Percentiles rank a stretch among this genome's conserved stretches.
Evolutionary conservation across 2,888 invertebrate genomes (phyloP).

Genomic region (Diloba caeruleocephala): DNA sequence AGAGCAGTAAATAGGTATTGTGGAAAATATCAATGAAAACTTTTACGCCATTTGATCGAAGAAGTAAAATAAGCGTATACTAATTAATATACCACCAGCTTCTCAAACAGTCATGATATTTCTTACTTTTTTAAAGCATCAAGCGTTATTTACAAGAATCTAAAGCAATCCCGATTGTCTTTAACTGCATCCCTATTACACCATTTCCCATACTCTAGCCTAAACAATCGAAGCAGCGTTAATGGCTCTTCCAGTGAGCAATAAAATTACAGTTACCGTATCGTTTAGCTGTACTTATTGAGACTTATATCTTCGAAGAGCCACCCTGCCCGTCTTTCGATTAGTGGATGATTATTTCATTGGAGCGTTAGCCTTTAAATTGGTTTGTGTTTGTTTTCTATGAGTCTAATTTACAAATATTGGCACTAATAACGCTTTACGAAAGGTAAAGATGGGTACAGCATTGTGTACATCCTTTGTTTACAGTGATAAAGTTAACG

Average conservation of each 20-base stretch:
- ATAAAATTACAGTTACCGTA: slow-evolving; percentile 32
- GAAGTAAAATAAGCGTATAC: too few relatives aligned
- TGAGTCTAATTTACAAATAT: slow-evolving; percentile 34
- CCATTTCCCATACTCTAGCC: slow-evolving; percentile 18
- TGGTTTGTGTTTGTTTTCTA: slow-evolving; percentile 43
- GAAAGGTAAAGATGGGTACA: slow-evolving; percentile 8
- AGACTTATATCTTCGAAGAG: slow-evolving; percentile 61
- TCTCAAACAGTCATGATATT: too few relatives aligned
- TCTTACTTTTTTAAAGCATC: too few relatives aligned
- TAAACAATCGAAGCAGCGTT: slow-evolving; percentile 28
- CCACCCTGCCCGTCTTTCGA: slow-evolving; percentile 59
- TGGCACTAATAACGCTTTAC: slow-evolving; percentile 17
- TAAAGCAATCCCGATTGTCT: slow-evolving; percentile 15
- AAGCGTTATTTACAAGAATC: background rate
- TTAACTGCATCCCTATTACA: slow-evolving; percentile 23
- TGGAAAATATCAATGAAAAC: too few relatives aligned
- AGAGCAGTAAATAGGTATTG: too few relatives aligned
- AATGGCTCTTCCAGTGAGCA: slow-evolving; percentile 42
- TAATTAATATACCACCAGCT: too few relatives aligned
- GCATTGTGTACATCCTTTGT: slow-evolving; percentile 6
- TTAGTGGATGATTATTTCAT: slow-evolving; percentile 70
- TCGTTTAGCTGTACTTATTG: slow-evolving; percentile 50
- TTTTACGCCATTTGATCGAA: too few relatives aligned
- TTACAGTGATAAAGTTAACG: background rate
- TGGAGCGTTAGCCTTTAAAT: slow-evolving; percentile 58